A percentile compares a stretch with the other conserved stretches of the same genome.
phyloP scores from a whole-genome alignment of 1,140 invertebrate genomes.

The Nixonia krombeini region DNA sequence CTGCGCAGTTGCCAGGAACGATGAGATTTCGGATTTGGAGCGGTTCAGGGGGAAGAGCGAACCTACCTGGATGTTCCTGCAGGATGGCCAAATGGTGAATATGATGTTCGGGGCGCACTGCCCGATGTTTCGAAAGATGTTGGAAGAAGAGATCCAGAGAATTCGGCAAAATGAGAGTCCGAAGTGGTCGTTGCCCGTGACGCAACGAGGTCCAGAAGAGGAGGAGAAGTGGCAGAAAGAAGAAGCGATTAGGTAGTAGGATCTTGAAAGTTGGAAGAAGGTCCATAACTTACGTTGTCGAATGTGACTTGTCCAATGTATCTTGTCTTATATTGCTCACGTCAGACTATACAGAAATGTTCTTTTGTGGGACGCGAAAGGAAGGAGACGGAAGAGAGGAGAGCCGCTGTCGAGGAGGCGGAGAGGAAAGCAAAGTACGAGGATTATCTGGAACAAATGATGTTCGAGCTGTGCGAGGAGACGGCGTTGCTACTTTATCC shows the following conservation, averaged over 20 bases:
- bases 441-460: constrained; percentile 54
- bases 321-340: too few relatives aligned
- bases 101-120: constrained; percentile 88
- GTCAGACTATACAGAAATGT: too few relatives aligned
- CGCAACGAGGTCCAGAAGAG: constrained; percentile 24
- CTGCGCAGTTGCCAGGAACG: constrained; percentile 80
- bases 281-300: too few relatives aligned
- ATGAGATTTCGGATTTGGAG: constrained; percentile 81
- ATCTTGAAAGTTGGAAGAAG: too few relatives aligned
- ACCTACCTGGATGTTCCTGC: constrained; percentile 89
- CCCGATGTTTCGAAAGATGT: constrained; percentile 79
- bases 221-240: constrained; percentile 31
- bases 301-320: too few relatives aligned
- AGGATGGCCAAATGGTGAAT: constrained; percentile 85
- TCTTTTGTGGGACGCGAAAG: constrained; percentile 30
- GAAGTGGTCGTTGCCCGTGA: constrained; percentile 17
- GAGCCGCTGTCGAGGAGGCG: constrained; percentile 37
- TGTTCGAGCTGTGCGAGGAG: constrained; percentile 57
- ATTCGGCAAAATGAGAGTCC: constrained; percentile 16
- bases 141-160: constrained; percentile 81
- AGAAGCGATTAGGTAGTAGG: constrained; percentile 50
- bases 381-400: constrained; percentile 26
- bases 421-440: constrained; percentile 52
- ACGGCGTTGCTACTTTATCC: constrained; percentile 58
- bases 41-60: constrained; percentile 88